Conservation (phyloP, 64 coral and sea anemone species). For the Astreopora myriophthalma region DNA sequence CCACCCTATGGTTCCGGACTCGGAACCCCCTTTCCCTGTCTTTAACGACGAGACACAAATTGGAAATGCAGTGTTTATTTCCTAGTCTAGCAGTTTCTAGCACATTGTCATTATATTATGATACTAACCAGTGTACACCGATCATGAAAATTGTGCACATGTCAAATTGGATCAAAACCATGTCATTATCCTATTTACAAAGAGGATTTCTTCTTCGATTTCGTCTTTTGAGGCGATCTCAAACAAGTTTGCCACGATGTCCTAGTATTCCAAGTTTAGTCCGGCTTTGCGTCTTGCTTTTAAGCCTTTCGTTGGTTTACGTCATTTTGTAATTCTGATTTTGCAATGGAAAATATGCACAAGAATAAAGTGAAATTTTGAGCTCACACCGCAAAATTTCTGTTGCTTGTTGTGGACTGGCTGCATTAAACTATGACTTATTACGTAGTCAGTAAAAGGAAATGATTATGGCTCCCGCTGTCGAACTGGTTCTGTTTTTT, state of each 20-base stretch:
- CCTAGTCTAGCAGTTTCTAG: background rate
- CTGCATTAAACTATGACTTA: background rate
- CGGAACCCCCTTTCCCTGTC: no score
- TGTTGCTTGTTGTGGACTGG: background rate
- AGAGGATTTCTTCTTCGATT: background rate
- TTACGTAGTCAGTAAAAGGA: no score
- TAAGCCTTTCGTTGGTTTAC: conserved; percentile 1
- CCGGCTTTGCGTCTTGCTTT: background rate
- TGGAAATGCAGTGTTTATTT: conserved; percentile 6
- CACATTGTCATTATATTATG: conserved; percentile 6
- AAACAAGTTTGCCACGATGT: background rate
- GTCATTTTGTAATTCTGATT: background rate
- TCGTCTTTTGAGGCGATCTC: background rate
- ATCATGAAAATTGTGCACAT: background rate
- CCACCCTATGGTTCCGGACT: no score
- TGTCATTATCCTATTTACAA: background rate
- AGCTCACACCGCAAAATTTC: background rate
- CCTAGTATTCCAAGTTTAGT: background rate
- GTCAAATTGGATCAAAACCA: background rate
- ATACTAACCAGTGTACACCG: background rate
- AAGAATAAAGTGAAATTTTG: background rate
- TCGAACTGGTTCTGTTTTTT: no score
- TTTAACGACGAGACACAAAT: background rate
- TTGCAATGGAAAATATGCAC: background rate
- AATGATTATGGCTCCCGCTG: no score